Evolutionary conservation across 1,140 invertebrate genomes (phyloP), one percentile per base, ranked within the genome.

Genomic region (Galleria mellonella): DNA sequence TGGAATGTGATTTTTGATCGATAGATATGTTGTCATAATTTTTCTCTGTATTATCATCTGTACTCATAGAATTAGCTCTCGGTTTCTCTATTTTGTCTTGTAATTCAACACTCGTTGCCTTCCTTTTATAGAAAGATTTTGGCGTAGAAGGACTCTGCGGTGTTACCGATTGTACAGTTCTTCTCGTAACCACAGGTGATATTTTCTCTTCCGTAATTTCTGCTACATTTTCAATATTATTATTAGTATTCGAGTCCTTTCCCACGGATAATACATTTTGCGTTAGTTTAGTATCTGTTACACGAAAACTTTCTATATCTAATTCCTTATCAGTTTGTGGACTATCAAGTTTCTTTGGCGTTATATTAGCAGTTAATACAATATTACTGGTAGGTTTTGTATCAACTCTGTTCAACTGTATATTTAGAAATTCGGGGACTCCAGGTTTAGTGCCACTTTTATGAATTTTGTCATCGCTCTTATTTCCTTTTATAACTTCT

Each of bases 371-470:
- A 11, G 90, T 88, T 44, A 91, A 72, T 37, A 91, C 89, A 30
- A 91, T 81, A 66, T 91, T 90, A 38, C 87, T 87, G 4, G 81
- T 51, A 3, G 88, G 87, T 61, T 90, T 90, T 28, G 74, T 72
- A 55, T 92, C 91, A 30, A 93, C 90, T 57, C 88, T 90, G 49
- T 92, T 92, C 36, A 93, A 62, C 64, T 92, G 91, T 37, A 92
- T 90, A 54, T 91, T 89, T 54, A 93, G 78, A 64, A 92, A 92
- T 73, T 93, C 91, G 1, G 91, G 91, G n/a, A 92, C 86, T 17
- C 72, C 66, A 8, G 70, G 36, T 43, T 76, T 72, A 7, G 37
- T 49, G 11, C 57, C 68, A 11, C 65, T 38, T 55, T 79, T 82
- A 29, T 74, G 67, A 45, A 72, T 40, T 56, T 83, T 86, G 45